Percentiles rank a stretch among this genome's conserved stretches.
phyloP scores from a whole-genome alignment of 2,797 vertebrate species.

The Eurystomus glaucurus region DNA sequence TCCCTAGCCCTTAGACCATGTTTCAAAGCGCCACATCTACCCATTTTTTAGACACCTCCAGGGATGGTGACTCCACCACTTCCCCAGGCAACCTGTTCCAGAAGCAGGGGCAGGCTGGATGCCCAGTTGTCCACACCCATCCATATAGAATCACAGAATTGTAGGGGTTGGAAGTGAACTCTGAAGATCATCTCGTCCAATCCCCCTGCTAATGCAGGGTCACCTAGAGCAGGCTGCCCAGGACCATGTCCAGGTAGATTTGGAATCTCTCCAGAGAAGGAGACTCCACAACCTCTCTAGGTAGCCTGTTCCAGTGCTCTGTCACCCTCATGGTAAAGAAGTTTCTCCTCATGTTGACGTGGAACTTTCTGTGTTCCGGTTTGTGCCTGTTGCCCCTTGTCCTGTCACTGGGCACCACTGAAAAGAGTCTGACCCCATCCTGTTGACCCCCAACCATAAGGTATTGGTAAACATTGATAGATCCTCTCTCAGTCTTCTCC shows the following conservation, averaged over 20 bases:
- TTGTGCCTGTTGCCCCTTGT: not conserved
- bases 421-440: not conserved
- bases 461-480: too few species aligned
- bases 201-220: not conserved
- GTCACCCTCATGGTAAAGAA: not conserved
- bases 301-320: not conserved
- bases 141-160: not conserved
- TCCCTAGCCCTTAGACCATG: too few species aligned
- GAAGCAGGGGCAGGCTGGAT: not conserved
- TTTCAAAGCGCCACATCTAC: too few species aligned
- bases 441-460: too few species aligned
- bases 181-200: not conserved
- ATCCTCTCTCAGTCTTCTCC: too few species aligned
- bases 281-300: not conserved
- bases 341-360: not conserved
- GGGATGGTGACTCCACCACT: too few species aligned
- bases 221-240: not conserved
- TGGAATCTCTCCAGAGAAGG: not conserved
- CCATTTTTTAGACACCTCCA: too few species aligned
- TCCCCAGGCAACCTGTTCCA: too few species aligned
- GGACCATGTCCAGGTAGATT: not conserved
- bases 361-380: not conserved
- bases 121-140: accelerated
- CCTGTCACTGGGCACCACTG: not conserved
- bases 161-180: not conserved